A percentile compares a stretch with the other conserved stretches of the same genome.
Conservation (phyloP, 2,113 vertebrate species). For the Lepus timidus region DNA sequence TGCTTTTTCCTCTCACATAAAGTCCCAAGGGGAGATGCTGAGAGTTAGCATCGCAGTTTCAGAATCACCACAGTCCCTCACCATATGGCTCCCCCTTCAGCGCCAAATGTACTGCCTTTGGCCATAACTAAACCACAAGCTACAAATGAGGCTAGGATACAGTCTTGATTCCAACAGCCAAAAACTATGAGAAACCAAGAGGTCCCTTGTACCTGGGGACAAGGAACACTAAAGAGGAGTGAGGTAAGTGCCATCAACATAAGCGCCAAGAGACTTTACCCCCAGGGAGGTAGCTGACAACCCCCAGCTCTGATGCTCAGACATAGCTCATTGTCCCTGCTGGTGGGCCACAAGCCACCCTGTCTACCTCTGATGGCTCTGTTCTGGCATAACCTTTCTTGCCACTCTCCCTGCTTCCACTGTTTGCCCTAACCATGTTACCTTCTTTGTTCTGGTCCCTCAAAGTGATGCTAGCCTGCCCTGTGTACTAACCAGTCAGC, state of each 20-base stretch:
- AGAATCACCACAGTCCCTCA: background rate
- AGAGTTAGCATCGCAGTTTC: background rate
- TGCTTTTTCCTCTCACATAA: background rate
- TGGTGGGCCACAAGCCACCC: background rate
- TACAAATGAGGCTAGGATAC: fast-evolving
- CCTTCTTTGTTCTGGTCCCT: background rate
- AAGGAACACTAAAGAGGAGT: background rate
- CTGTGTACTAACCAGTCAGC: background rate
- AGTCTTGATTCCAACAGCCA: background rate
- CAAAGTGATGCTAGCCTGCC: background rate
- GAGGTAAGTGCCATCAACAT: background rate
- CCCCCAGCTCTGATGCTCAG: background rate
- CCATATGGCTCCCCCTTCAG: background rate
- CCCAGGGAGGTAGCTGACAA: background rate
- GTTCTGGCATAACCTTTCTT: background rate
- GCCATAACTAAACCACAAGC: background rate
- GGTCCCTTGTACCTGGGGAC: background rate
- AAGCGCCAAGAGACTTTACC: no score
- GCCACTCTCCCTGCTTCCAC: background rate
- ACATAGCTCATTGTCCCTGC: background rate
- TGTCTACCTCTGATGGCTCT: background rate
- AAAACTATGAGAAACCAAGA: background rate
- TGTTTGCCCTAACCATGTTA: background rate
- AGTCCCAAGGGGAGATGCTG: background rate
- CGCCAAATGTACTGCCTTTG: background rate